Conservation (phyloP, 1,140 invertebrate species). For the Ptiloglossa arizonensis region DNA sequence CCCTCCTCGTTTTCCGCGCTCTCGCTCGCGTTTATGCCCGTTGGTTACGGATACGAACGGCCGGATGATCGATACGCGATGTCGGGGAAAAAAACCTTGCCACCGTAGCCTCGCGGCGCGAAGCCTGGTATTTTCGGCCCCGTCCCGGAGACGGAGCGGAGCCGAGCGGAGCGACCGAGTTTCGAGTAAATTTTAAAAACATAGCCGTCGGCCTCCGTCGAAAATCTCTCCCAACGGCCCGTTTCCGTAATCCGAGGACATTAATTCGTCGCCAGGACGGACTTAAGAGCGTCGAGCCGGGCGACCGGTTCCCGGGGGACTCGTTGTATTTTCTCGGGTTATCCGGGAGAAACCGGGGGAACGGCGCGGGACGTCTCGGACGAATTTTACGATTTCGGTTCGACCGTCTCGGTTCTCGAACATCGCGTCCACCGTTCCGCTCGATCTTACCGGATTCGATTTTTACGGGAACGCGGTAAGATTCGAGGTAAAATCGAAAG, state of each 20-base stretch:
- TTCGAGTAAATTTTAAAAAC: conserved; percentile 66
- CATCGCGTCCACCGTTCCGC: neutral
- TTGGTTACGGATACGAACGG: conserved; percentile 32
- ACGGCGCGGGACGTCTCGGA: conserved; percentile 41
- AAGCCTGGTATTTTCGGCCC: conserved; percentile 10
- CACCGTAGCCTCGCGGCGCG: too few species aligned
- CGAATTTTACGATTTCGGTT: conserved; percentile 61
- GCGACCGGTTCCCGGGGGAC: conserved; percentile 50
- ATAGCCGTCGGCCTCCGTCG: conserved; percentile 49
- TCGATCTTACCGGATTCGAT: too few species aligned
- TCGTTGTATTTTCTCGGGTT: conserved; percentile 70
- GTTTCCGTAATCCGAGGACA: conserved; percentile 68
- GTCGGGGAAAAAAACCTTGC: too few species aligned
- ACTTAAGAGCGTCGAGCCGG: conserved; percentile 58
- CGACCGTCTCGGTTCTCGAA: too few species aligned
- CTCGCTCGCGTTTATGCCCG: conserved; percentile 20
- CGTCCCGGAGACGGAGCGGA: neutral
- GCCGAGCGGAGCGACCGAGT: conserved; percentile 2
- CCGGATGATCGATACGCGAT: conserved; percentile 28
- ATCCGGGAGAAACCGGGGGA: conserved; percentile 48
- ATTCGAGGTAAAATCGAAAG: conserved; percentile 60
- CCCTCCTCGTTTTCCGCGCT: conserved; percentile 14
- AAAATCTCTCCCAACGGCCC: conserved; percentile 66
- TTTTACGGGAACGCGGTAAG: too few species aligned
- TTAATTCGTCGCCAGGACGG: conserved; percentile 68